These are phyloP conservation scores for Typhlichthys eigenmanni DNA, from an alignment of 2,797 vertebrate genomes.

Conservation along the genomic window DNA sequence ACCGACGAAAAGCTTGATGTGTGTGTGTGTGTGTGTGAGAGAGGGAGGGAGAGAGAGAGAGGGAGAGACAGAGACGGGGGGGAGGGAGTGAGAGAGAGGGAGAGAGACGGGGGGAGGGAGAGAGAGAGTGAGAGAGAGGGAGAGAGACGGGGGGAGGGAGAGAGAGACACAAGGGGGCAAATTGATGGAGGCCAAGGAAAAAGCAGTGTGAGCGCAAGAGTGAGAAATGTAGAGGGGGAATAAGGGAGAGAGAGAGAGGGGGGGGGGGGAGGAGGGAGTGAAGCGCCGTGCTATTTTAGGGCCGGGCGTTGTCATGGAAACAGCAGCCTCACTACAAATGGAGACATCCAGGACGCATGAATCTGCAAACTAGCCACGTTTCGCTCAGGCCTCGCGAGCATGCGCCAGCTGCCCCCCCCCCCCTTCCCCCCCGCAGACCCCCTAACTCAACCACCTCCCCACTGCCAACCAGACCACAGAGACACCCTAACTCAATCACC, in stretches of 20 bases:
- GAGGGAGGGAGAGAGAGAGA: not conserved
- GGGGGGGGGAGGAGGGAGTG: slow-evolving; percentile 25
- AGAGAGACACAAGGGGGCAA: too few species aligned
- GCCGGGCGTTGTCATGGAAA: slow-evolving; percentile 82
- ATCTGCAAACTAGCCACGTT: slow-evolving; percentile 68
- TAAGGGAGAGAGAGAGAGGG: slow-evolving; percentile 14
- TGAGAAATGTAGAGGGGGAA: slow-evolving; percentile 16
- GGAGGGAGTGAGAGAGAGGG: too few species aligned
- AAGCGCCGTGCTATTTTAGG: slow-evolving; percentile 77
- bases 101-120: too few species aligned
- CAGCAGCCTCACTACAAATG: slow-evolving; percentile 83
- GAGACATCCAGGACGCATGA: slow-evolving; percentile 79
- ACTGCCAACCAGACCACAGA: slow-evolving; percentile 14
- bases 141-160: not conserved
- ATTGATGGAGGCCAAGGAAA: too few species aligned
- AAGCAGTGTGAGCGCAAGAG: not conserved
- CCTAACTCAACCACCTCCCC: slow-evolving; percentile 12
- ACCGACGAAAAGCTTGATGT: too few species aligned
- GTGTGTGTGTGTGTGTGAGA: slow-evolving; percentile 37
- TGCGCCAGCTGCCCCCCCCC: not conserved
- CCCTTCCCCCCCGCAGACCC: not conserved
- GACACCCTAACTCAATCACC: slow-evolving; percentile 5
- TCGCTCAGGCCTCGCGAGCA: not conserved
- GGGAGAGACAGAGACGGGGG: too few species aligned
- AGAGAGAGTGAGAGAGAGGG: too few species aligned